Evolutionary conservation across 2,113 vertebrate species (phyloP), one percentile per base, ranked within the genome.

Genomic region (Elanus axillaris): DNA sequence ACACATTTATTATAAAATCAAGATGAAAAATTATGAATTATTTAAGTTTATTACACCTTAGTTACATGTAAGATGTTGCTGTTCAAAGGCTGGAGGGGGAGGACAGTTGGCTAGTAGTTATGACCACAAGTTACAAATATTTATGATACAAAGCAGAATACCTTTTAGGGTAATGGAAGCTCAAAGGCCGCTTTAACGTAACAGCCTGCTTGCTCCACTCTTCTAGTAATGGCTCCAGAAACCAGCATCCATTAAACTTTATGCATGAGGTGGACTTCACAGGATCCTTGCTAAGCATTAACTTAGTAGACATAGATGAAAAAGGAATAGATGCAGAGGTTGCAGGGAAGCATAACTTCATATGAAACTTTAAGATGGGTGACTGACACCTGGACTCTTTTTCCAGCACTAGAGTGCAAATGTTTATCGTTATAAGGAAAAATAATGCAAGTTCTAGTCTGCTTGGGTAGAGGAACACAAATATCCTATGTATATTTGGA

Each of bases 91-190:
- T 88, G 55, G 78, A 95, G 80, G 81, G 91, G 55, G 78, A 95
- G 80, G 81, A 93, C 76, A 94, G 83, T 73, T 93, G 74, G 52
- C 90, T 96, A 25, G 55, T 94, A 93, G 94, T 96, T 96, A 96
- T 96, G 94, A 94, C 85, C 97, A 94, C 95, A 94, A 94, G 90
- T 97, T 95, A 90, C 95, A 97, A 97, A 96, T 96, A 97, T 97
- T 97, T 97, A 97, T 92, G 85, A 86, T 94, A 96, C 60, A 93
- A 96, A 96, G 93, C 85, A 96, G 96, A 93, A 91, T 92, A 79
- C 96, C 97, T 97, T 96, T 97, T 97, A 97, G 60, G 93, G 96
- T 96, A 97, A 93, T 97, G 95, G 79, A 91, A 94, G 94, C 90
- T 86, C 2, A 0, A 85, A 90, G 78, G 66, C 36, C 0, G 43